These are phyloP conservation scores for Helicolenus hilgendorfi DNA, from an alignment of 2,797 vertebrate genomes.

Conservation along the genomic window DNA sequence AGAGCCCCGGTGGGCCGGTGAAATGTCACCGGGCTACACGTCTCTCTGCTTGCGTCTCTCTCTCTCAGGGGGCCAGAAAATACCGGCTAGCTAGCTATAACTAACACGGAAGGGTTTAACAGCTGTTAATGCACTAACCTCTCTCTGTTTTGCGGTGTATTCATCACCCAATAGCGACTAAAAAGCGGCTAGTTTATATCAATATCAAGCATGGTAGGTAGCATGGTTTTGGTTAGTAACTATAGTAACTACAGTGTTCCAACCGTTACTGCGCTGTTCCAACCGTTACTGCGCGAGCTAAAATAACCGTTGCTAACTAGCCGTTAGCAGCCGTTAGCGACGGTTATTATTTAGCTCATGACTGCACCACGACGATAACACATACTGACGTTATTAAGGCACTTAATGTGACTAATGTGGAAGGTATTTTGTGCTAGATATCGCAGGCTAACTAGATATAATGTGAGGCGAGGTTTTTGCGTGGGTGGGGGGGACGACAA, in stretches of 20 bases:
- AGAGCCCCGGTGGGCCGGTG: conserved; percentile 57
- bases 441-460: conserved; percentile 58
- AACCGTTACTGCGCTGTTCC: not conserved
- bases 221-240: conserved; percentile 35
- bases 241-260: conserved; percentile 1
- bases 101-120: conserved; percentile 36
- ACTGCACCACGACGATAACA: conserved; percentile 50
- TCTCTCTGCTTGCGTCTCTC: conserved; percentile 49
- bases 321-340: conserved; percentile 55
- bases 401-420: not conserved
- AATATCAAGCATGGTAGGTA: conserved; percentile 64
- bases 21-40: conserved; percentile 78
- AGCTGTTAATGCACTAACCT: conserved; percentile 39
- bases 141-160: not conserved
- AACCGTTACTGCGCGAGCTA: conserved; percentile 42
- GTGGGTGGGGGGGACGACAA: conserved; percentile 77
- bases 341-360: conserved; percentile 16
- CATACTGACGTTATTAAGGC: not conserved
- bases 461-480: conserved; percentile 73
- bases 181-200: conserved; percentile 69
- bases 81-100: conserved; percentile 22
- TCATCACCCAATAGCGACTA: conserved; percentile 34
- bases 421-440: conserved; percentile 23
- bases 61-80: conserved; percentile 13
- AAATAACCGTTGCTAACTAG: conserved; percentile 28